These are phyloP conservation scores for Nyctalus aviator DNA, from an alignment of 2,797 vertebrate species.

Conservation along the genomic window DNA sequence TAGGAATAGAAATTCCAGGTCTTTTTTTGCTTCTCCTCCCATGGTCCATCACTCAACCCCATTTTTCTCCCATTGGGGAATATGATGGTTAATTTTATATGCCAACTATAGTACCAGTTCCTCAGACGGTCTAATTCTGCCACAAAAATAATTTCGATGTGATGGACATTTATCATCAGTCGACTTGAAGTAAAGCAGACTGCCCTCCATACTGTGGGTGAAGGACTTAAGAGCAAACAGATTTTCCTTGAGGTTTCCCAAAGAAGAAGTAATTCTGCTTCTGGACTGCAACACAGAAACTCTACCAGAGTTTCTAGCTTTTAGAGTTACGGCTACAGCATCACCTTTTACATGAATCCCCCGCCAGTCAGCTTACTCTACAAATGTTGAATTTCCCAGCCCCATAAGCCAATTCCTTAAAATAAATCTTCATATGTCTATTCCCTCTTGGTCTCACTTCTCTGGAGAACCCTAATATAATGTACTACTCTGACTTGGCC, in stretches of 20 bases:
- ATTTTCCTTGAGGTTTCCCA: background rate
- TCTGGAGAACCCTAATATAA: background rate
- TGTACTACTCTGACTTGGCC: background rate
- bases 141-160: background rate
- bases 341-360: background rate
- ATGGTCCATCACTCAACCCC: background rate
- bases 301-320: background rate
- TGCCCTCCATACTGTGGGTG: background rate
- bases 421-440: background rate
- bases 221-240: background rate
- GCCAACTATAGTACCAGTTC: background rate
- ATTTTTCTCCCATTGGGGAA: background rate
- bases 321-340: background rate
- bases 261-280: slow-evolving; percentile 12
- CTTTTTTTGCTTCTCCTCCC: background rate
- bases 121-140: background rate
- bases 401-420: background rate
- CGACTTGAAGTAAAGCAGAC: background rate
- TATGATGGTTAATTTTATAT: background rate
- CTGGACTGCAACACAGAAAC: background rate
- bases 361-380: background rate
- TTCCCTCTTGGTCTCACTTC: background rate
- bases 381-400: background rate
- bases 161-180: background rate
- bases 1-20: background rate